Base-by-base conservation (phyloP, 2,113 vertebrate species). In the Eulemur rufifrons region DNA sequence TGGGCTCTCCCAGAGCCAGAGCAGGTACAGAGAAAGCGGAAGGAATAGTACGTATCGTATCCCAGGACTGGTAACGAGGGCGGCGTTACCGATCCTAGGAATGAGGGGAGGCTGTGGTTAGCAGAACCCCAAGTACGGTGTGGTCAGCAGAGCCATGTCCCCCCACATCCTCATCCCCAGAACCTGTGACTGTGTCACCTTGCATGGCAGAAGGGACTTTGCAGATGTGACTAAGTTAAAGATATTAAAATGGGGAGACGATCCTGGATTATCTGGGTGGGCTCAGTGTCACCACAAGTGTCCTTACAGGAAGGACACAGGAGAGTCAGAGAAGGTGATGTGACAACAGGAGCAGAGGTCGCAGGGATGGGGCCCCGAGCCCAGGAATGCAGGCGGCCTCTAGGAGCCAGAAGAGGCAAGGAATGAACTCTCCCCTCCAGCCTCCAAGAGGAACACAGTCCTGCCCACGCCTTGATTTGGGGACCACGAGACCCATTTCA, bases 131-230 rank as follows among this genome's bases (percentile, higher is more conserved):
- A 11, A 47, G 21, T 13, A 66, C 34, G 39, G 18, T 27, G 21
- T 14, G 42, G 21, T 32, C 6, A 2, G 9, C 39, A 54, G 45
- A 54, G n/a, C 39, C 17, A 63, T 1, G 0, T 3, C 6, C 37
- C 71, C 27, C 32, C 20, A 20, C 8, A 5, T 34, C 34, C 77
- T 56, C 45, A 18, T 3, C 13, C 63, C 74, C 9, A 29, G 71
- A 71, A 64, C 42, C 85, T 17, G 17, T n/a, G 8, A 42, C 15
- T 25, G 6, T 2, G 8, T 45, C 2, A 1, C 73, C 25, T 34
- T 25, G 34, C 2, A 0, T 3, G 10, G 52, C 45, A 64, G 73
- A 64, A 2, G 45, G 25, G 20, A 39, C 39, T 73, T 54, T n/a
- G 54, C 54, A 20, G 76, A n/a, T 0, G 15, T 39, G 73, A 80